Evolutionary conservation across 2,113 vertebrate species (phyloP).

Genomic region (Atlantisia rogersi): DNA sequence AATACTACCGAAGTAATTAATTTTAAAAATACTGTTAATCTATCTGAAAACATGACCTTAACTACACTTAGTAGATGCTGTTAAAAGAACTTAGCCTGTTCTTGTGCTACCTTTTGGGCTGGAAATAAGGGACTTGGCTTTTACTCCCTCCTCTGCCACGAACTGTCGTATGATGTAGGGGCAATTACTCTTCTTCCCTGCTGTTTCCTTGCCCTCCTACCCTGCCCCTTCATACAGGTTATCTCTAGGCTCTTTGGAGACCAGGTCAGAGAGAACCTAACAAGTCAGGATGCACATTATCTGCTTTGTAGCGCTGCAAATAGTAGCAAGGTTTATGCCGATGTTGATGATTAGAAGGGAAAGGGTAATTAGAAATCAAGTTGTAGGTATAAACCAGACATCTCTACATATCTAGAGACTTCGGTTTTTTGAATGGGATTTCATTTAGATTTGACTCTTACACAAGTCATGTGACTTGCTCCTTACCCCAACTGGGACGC

Average conservation of each 20-base stretch:
- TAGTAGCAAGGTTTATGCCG: background rate
- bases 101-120: background rate
- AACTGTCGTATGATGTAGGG: background rate
- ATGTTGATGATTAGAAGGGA: background rate
- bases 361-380: background rate
- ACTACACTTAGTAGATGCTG: background rate
- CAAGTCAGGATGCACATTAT: rapidly evolving
- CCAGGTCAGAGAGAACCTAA: background rate
- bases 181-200: background rate
- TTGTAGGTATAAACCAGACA: background rate
- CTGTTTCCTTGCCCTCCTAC: background rate
- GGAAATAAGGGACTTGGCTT: background rate
- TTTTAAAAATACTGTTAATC: background rate
- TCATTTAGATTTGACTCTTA: background rate
- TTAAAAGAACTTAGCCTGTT: background rate
- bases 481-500: background rate
- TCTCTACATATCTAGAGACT: background rate
- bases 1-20: background rate
- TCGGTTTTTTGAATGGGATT: background rate
- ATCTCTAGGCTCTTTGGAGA: background rate
- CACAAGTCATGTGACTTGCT: background rate
- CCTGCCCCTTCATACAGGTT: background rate
- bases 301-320: background rate
- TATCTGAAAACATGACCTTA: background rate
- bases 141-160: background rate